Conservation (phyloP, 2,113 vertebrate genomes). For the Hemiscyllium ocellatum region DNA sequence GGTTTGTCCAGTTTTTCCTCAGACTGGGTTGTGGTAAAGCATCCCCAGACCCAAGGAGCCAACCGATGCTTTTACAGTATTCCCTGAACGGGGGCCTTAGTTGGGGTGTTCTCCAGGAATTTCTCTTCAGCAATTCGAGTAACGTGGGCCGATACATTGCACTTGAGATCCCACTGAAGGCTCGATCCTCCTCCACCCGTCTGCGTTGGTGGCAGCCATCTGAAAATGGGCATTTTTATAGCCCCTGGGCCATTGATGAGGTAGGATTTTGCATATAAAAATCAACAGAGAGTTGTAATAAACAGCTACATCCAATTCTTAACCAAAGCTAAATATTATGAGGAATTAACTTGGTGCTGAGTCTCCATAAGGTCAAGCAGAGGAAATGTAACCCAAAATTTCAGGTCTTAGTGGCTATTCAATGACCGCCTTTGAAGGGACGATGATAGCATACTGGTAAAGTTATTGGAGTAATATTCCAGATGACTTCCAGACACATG, state of each 20-base stretch:
- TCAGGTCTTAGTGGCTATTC: not conserved
- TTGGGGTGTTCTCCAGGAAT: slow-evolving; percentile 87
- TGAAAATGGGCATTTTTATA: slow-evolving; percentile 87
- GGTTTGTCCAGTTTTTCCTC: slow-evolving; percentile 97
- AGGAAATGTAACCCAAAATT: not conserved
- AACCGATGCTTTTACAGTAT: slow-evolving; percentile 88
- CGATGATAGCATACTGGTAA: not conserved
- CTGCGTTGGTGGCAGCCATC: slow-evolving; percentile 98
- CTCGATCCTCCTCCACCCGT: slow-evolving; percentile 73
- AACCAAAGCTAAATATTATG: not conserved
- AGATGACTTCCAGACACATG: too few relatives aligned
- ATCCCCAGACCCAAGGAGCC: slow-evolving; percentile 85
- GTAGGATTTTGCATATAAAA: slow-evolving; percentile 47
- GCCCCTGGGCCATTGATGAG: slow-evolving; percentile 92
- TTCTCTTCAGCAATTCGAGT: slow-evolving; percentile 92
- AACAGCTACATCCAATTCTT: not conserved
- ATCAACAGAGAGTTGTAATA: not conserved
- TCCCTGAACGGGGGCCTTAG: slow-evolving; percentile 84
- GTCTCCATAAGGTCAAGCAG: not conserved
- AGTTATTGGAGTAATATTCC: not conserved
- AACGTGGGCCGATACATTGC: slow-evolving; percentile 87
- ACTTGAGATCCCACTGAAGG: slow-evolving; percentile 82
- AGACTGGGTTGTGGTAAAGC: slow-evolving; percentile 91
- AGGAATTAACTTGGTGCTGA: not conserved
- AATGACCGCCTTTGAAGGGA: not conserved